These are phyloP conservation scores for Anser brachyrhynchus DNA, from an alignment of 2,113 vertebrate genomes.

Conservation along the genomic window DNA sequence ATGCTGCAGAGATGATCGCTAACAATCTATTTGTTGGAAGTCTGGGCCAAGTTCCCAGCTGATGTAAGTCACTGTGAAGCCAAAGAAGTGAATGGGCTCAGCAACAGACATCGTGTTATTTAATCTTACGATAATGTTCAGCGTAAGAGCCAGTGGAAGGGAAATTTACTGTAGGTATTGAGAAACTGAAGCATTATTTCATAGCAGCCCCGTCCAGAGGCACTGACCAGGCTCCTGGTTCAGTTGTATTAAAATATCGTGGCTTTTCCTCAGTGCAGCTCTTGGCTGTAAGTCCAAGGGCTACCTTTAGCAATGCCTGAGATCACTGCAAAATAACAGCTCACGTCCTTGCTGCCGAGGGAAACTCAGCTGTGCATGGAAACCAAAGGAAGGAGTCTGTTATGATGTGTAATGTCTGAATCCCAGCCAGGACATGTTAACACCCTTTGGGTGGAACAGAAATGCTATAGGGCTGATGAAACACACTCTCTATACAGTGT, in stretches of 20 bases:
- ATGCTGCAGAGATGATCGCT: neutral
- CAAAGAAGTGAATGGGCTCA: neutral
- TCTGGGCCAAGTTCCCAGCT: neutral
- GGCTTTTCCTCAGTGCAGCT: neutral
- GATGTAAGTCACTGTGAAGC: neutral
- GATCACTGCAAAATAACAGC: neutral
- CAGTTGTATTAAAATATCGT: neutral
- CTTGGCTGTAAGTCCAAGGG: neutral
- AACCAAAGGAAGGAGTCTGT: slow-evolving; percentile 47
- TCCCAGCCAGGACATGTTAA: slow-evolving; percentile 54
- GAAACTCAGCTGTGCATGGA: slow-evolving; percentile 28
- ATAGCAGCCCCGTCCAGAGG: neutral
- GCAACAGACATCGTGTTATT: neutral
- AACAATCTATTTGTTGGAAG: neutral
- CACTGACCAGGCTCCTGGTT: neutral
- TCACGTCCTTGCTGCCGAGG: neutral
- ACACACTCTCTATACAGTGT: neutral
- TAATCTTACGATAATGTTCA: neutral
- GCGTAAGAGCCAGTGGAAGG: neutral
- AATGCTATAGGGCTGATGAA: slow-evolving; percentile 62
- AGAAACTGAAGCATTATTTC: neutral
- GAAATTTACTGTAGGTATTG: neutral
- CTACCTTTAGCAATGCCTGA: neutral
- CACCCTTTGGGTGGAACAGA: slow-evolving; percentile 68
- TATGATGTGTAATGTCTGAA: slow-evolving; percentile 67